Conservation (phyloP, 2,797 vertebrate species). For the Sebastes goodei region DNA sequence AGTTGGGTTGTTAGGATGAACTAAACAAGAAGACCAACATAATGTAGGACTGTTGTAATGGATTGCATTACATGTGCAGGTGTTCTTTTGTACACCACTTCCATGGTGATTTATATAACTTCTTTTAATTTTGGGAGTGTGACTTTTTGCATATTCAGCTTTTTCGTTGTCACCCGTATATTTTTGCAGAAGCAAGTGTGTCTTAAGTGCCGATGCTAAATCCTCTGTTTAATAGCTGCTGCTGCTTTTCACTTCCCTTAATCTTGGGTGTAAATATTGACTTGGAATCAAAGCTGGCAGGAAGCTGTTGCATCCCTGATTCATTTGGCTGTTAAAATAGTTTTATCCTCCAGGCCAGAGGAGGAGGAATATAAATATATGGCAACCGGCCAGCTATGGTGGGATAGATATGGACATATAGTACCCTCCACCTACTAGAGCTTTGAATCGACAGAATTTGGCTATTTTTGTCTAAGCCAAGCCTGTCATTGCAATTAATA, state of each 20-base stretch:
- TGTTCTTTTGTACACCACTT: neutral
- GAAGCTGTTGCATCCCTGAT: slow-evolving; percentile 66
- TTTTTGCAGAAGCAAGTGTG: slow-evolving; percentile 33
- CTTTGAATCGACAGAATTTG: neutral
- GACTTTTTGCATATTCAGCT: slow-evolving; percentile 39
- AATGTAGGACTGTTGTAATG: neutral
- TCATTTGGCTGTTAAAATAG: slow-evolving; percentile 71
- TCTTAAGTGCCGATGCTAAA: slow-evolving; percentile 45
- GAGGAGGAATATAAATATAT: slow-evolving; percentile 35
- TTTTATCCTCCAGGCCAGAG: slow-evolving; percentile 57
- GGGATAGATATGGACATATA: slow-evolving; percentile 27
- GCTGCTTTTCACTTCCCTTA: slow-evolving; percentile 59
- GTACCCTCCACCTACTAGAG: neutral
- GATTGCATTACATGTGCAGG: neutral
- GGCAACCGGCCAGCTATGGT: slow-evolving; percentile 50
- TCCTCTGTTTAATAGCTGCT: slow-evolving; percentile 52
- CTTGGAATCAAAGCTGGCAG: slow-evolving; percentile 77
- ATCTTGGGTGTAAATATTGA: slow-evolving; percentile 75
- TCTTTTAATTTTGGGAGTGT: slow-evolving; percentile 21
- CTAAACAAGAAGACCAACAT: neutral
- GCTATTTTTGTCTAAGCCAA: neutral
- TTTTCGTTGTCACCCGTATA: slow-evolving; percentile 3
- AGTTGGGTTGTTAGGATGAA: neutral
- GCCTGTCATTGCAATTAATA: neutral
- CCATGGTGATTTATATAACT: slow-evolving; percentile 6